Evolutionary conservation across 92 coral and sea anemone genomes (phyloP), one percentile per base, ranked within the genome.

Genomic region (Bergia sp.): DNA sequence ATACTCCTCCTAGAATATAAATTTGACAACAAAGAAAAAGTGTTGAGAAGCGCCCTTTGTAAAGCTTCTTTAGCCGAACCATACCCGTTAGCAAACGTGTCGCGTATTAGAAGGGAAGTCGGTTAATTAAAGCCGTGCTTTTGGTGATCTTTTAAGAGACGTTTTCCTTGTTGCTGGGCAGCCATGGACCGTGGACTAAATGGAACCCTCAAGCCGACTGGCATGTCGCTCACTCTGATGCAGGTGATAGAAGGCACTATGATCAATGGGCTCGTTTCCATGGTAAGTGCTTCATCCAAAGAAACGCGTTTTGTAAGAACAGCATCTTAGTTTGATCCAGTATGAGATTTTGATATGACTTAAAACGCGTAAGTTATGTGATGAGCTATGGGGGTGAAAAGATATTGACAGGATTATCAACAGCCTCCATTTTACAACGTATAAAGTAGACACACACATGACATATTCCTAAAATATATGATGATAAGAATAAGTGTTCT

Each of bases 221-320:
- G n/a, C 23, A 36, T 29, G 40, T 9, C n/a, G 55, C 43, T 61
- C 64, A 41, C 80, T 16, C 15, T 36, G 43, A 23, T 65, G 73
- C 74, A 82, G 57, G 47, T 82, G 86, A 16, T 53, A 1, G 7
- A 39, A 81, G 10, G 53, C 4, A 37, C 16, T 57, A 11, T 23
- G 73, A 37, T 66, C 20, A 23, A n/a, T 36, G 37, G 10, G 73
- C 16, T 61, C 37, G 86, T 82, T 82, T 82, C 55, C 76, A 82
- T 82, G 53, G 75, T 41, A 15, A 58, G 36, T 38, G 42, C 49
- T 42, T 11, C 47, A 18, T 76, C 23, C 36, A 44, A 12, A 7
- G 23, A 44, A 41, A 41, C 1, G 66, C 21, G n/a, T 61, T 18
- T 69, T 82, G 21, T 64, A n/a, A 40, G 16, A 39, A 38, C n/a